Percentiles rank a stretch among this genome's conserved stretches.
These are phyloP conservation scores for Palythoa grandis DNA, from an alignment of 92 coral and sea anemone genomes.

Conservation along the genomic window DNA sequence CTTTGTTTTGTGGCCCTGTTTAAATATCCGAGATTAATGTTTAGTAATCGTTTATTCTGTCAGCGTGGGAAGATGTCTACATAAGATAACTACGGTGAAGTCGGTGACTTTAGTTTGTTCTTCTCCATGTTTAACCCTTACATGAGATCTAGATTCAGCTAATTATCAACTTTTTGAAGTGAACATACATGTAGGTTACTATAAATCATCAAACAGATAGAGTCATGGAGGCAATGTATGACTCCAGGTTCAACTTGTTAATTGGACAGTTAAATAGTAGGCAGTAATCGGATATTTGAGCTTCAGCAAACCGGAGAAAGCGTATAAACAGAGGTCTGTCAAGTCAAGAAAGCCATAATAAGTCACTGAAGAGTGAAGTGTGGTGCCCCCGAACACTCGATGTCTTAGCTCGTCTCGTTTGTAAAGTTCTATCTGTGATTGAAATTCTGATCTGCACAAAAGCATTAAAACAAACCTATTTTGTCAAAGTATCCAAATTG, in stretches of 20 bases:
- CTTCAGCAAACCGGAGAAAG: constrained; percentile 23
- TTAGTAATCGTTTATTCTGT: neutral
- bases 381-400: neutral
- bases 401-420: neutral
- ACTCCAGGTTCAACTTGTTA: constrained; percentile 1
- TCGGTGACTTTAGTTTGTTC: neutral
- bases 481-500: neutral
- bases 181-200: neutral
- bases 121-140: neutral
- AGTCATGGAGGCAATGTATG: neutral
- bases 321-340: neutral
- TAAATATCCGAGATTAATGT: too few species aligned
- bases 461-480: neutral
- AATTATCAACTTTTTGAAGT: neutral
- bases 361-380: neutral
- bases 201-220: neutral
- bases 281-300: constrained; percentile 11
- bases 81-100: constrained; percentile 3
- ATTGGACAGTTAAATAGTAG: neutral
- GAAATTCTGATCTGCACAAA: neutral
- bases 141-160: neutral
- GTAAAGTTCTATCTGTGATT: neutral
- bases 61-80: constrained; percentile 10
- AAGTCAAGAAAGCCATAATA: neutral
- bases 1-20: neutral